A percentile compares a stretch with the other conserved stretches of the same genome.
phyloP scores from a whole-genome alignment of 2,113 vertebrate species.

The Chrysochloris asiatica region DNA sequence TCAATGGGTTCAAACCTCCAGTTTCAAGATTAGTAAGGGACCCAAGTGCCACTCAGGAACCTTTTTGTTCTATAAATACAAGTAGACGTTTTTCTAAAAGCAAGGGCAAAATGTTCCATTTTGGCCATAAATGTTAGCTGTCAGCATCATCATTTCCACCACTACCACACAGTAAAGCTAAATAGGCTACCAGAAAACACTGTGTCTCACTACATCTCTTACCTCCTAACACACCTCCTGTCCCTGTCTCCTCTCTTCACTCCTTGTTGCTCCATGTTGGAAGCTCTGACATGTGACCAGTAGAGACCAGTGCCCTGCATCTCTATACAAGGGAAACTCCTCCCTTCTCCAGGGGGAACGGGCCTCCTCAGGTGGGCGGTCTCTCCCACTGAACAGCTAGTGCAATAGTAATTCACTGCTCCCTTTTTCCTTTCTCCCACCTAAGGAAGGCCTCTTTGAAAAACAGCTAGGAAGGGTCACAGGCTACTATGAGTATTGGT shows the following conservation, averaged over 20 bases:
- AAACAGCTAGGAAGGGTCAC: background rate
- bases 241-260: background rate
- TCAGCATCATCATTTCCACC: no score
- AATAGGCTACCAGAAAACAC: no score
- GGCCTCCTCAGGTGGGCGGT: background rate
- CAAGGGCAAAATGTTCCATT: background rate
- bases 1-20: no score
- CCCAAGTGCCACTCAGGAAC: background rate
- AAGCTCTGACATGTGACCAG: no score
- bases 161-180: background rate
- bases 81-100: background rate
- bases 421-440: background rate
- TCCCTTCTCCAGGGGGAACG: background rate
- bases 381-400: background rate
- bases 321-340: background rate
- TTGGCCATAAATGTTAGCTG: background rate
- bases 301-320: background rate
- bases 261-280: no score
- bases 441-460: background rate
- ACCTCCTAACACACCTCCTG: no score
- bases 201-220: no score
- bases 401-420: background rate
- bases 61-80: background rate
- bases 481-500: background rate
- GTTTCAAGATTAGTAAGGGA: background rate